A percentile compares a stretch with the other conserved stretches of the same genome.
These are phyloP conservation scores for Eclectus roratus DNA, from an alignment of 2,113 vertebrate genomes.

Conservation along the genomic window DNA sequence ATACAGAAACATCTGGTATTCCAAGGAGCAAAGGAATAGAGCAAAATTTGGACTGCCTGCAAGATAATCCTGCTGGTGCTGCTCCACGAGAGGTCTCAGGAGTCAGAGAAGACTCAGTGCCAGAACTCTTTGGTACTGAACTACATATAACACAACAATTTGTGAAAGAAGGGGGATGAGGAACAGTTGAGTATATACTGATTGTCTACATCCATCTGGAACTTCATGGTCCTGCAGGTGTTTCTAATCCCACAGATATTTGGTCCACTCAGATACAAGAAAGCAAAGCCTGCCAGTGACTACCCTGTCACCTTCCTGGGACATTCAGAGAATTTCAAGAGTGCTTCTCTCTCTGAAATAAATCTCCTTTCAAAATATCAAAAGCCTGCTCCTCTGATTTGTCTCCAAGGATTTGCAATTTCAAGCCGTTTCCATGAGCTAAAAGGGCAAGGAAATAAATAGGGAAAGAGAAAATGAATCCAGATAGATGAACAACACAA, in stretches of 20 bases:
- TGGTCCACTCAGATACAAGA: not conserved
- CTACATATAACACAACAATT: not conserved
- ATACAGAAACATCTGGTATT: not conserved
- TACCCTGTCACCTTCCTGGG: not conserved
- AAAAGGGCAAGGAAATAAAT: not conserved
- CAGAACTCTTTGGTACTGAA: not conserved
- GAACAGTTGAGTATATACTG: not conserved
- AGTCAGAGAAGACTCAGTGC: not conserved
- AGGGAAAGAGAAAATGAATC: not conserved
- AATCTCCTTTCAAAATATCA: conserved; percentile 1
- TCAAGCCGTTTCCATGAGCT: not conserved
- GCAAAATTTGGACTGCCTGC: not conserved
- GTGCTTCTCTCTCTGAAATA: not conserved
- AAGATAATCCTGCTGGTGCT: not conserved
- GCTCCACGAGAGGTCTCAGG: not conserved
- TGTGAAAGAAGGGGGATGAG: not conserved
- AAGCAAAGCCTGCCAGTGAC: not conserved
- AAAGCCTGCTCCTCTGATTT: not conserved
- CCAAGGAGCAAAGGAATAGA: not conserved
- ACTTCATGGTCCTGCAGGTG: not conserved
- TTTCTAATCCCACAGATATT: not conserved
- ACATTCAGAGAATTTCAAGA: not conserved
- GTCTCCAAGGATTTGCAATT: not conserved
- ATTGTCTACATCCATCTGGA: not conserved
- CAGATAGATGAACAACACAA: not conserved